Evolutionary conservation across 2,888 invertebrate genomes (phyloP), one percentile per base, ranked within the genome.

Genomic region (Aquatica leii): DNA sequence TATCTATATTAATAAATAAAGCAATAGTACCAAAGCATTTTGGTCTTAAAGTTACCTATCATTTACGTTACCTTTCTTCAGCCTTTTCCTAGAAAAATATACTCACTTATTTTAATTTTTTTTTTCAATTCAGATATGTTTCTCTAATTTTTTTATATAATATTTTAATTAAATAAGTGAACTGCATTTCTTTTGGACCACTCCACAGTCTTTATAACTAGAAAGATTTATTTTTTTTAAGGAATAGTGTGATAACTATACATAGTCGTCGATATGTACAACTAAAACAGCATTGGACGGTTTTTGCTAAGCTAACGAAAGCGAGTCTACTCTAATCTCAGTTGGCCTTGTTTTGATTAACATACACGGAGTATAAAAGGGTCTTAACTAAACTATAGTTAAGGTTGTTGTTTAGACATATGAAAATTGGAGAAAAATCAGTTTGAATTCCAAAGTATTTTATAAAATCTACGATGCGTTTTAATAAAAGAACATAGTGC

Each of bases 11-110:
- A 52, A 46, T 18, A 75, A 77, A 79, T 81, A 81, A 81, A 81
- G 81, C 81, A 77, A 78, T 79, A 77, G 78, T 80, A 81, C 81
- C 81, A 81, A 81, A 81, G 81, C 81, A 76, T 54, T 24, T 75
- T 75, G 76, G 74, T 74, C 75, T 72, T 72, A 73, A 68, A 66
- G 65, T 48, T 59, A 60, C 21, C 43, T 58, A 54, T 34, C 17
- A n/a, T n/a, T n/a, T n/a, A n/a, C n/a, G n/a, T n/a, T n/a, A n/a
- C 24, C 12, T 66, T 56, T 67, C 53, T 53, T 51, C 59, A 56
- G 52, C 57, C 9, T 48, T 71, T 48, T 48, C 71, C 79, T 80
- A 80, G 75, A 80, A 80, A 80, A 80, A 80, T 80, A 80, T 80
- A 77, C 11, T 50, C 37, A 50, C 24, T 20, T 31, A 50, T 24